Evolutionary conservation across 53 echinoderm and acorn worm species (phyloP).

Genomic region (Antedon mediterranea): DNA sequence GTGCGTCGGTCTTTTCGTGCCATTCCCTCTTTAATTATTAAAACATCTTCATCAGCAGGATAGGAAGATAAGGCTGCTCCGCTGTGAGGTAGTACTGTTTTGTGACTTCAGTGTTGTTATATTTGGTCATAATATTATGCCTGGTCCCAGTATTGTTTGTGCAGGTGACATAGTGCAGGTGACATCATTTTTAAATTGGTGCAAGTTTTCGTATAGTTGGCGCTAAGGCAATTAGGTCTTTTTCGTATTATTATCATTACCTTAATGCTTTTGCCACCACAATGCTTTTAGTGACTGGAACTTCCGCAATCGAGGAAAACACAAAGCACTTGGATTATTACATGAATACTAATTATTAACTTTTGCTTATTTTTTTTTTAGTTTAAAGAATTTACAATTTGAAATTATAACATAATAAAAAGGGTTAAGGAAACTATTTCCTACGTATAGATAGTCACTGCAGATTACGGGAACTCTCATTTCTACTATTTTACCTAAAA

Average conservation of each 20-base stretch:
- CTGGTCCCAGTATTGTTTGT: background rate
- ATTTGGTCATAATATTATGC: background rate
- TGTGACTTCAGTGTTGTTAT: background rate
- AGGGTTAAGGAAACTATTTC: background rate
- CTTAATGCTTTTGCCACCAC: background rate
- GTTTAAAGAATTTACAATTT: background rate
- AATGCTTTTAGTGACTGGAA: background rate
- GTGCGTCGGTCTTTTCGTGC: no score
- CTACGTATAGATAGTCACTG: background rate
- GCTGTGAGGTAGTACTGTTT: background rate
- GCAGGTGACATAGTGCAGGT: background rate
- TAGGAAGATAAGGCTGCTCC: background rate
- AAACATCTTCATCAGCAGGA: background rate
- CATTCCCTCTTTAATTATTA: no score
- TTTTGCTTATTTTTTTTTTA: background rate
- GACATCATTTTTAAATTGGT: background rate
- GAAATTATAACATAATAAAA: background rate
- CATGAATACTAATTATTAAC: background rate
- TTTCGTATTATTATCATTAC: background rate
- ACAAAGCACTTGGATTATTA: background rate
- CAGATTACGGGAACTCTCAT: background rate
- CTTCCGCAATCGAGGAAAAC: background rate
- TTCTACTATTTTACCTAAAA: background rate
- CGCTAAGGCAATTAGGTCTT: background rate
- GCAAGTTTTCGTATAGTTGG: background rate